A percentile compares a stretch with the other conserved stretches of the same genome.
Conservation (phyloP, 2,797 vertebrate genomes). For the Mormyrus hasselquistii region DNA sequence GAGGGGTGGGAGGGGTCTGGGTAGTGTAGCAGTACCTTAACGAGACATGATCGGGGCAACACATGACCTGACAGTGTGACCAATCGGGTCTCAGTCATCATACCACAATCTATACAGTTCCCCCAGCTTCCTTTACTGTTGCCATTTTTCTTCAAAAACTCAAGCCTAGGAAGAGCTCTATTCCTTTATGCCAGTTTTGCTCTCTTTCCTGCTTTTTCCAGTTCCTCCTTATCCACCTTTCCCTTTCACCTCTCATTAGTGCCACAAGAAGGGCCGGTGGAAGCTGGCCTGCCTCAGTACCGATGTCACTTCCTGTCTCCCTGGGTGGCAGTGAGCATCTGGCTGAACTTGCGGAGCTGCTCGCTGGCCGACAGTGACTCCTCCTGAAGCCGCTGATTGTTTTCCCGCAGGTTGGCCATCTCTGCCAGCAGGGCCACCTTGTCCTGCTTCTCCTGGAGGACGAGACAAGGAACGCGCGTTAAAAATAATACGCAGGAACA, state of each 20-base stretch:
- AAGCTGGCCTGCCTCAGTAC: constrained; percentile 1
- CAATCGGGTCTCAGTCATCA: not conserved
- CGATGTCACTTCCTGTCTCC: constrained; percentile 52
- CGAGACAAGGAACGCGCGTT: not conserved
- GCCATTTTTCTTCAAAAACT: not conserved
- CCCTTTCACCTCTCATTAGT: not conserved
- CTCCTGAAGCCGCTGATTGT: constrained; percentile 83
- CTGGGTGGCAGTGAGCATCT: constrained; percentile 60
- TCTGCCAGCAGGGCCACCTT: constrained; percentile 80
- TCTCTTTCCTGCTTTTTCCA: not conserved
- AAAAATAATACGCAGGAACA: not conserved
- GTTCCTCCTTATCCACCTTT: constrained; percentile 5
- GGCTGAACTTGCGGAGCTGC: constrained; percentile 79
- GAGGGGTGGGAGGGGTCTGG: not conserved
- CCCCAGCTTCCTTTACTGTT: not conserved
- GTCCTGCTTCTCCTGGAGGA: constrained; percentile 81
- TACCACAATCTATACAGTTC: not conserved
- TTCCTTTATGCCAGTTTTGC: not conserved
- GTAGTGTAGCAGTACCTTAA: not conserved
- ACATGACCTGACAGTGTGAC: not conserved
- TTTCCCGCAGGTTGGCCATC: constrained; percentile 79
- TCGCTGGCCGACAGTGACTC: constrained; percentile 76
- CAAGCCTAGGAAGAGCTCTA: not conserved
- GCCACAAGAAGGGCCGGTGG: constrained; percentile 24
- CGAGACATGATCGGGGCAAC: not conserved